Evolutionary conservation across 2,113 vertebrate genomes (phyloP), one percentile per base, ranked within the genome.

Genomic region (Nibea albiflora): DNA sequence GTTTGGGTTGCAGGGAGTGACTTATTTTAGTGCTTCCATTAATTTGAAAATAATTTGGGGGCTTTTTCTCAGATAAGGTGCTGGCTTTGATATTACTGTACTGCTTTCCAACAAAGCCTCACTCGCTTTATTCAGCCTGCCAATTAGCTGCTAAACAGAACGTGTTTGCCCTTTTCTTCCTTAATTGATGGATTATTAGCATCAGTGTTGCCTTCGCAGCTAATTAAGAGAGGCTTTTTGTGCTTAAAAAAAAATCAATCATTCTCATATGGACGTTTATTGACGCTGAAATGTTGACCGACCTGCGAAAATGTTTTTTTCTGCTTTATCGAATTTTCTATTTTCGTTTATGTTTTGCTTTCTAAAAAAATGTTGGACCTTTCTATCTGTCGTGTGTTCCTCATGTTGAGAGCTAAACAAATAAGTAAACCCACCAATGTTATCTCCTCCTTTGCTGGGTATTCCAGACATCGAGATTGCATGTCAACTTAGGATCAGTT

Each of bases 401-500:
- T 22, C 20, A 50, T 28, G 10, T 28, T 15, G 9, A 61, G 44
- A 72, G 5, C 58, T n/a, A 2, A 19, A 46, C 24, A 52, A 60
- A 68, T 68, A 69, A 64, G 76, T 20, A 26, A 71, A 49, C 11
- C 28, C 20, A 61, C 22, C 26, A 7, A 11, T 56, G 17, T 52
- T 64, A 65, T 81, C 66, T 46, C 26, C 54, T 54, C 63, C 24
- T 8, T 52, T 54, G 11, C 47, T 46, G 19, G 70, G 56, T 58
- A 70, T 83, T 88, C 73, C 50, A 65, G 50, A 79, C 61, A 65
- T 72, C 17, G n/a, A 86, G 69, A 87, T 74, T 78, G 46, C 31
- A 67, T 72, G 72, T 88, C 57, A 75, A 68, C 90, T 86, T 14
- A 17, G 82, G 42, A 87, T 88, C 75, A 58, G 22, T 87, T 70